These are phyloP conservation scores for Carapus acus DNA, from an alignment of 2,797 vertebrate genomes.

Conservation along the genomic window DNA sequence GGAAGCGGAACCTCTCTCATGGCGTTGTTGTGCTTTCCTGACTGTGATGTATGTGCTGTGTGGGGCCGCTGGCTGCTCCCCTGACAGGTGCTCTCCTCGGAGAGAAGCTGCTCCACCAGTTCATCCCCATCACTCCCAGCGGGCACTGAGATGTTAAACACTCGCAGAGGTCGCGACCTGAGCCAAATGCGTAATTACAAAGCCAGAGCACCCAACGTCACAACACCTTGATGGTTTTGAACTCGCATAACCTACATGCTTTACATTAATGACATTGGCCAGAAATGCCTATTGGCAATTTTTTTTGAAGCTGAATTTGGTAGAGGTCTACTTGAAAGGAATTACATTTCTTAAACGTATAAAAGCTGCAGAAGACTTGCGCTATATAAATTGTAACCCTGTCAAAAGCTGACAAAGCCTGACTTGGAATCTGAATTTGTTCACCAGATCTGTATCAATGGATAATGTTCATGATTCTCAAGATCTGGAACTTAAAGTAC, in stretches of 20 bases:
- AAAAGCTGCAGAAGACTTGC: too few species aligned
- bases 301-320: too few species aligned
- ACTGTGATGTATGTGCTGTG: conserved; percentile 46
- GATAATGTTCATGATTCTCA: too few species aligned
- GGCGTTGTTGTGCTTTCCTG: conserved; percentile 44
- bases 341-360: too few species aligned
- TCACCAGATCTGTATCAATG: too few species aligned
- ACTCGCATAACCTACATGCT: conserved; percentile 5
- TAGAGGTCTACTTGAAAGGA: too few species aligned
- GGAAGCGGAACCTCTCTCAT: conserved; percentile 47
- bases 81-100: conserved; percentile 48
- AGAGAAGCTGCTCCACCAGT: conserved; percentile 25
- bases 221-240: conserved; percentile 21
- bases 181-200: conserved; percentile 46
- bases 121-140: conserved; percentile 36
- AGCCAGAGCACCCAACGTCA: conserved; percentile 20
- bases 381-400: too few species aligned
- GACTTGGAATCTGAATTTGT: too few species aligned
- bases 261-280: conserved; percentile 3
- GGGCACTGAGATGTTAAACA: conserved; percentile 45
- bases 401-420: too few species aligned
- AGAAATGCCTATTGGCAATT: too few species aligned
- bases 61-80: conserved; percentile 27
- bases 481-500: too few species aligned
- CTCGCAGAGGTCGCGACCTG: conserved; percentile 42